phyloP scores from a whole-genome alignment of 1,140 invertebrate genomes.

The Rhagoletis pomonella region DNA sequence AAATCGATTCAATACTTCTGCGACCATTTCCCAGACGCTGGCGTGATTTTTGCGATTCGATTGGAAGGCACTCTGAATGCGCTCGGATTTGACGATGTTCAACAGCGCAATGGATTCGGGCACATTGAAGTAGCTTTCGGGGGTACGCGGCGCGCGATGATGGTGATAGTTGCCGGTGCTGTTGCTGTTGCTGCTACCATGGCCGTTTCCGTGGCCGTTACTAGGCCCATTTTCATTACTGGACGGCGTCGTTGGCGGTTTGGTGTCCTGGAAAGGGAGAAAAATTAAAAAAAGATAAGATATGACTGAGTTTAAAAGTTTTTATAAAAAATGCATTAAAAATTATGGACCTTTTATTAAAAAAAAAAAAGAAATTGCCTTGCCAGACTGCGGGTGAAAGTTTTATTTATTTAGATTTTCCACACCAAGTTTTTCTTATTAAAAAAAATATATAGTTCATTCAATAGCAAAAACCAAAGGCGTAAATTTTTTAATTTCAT shows the following conservation, averaged over 20 bases:
- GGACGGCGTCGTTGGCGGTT: conserved; percentile 59
- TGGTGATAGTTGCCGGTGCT: conserved; percentile 66
- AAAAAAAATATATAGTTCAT: too few relatives aligned
- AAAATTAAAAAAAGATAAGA: neutral
- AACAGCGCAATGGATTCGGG: conserved; percentile 71
- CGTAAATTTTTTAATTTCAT: too few relatives aligned
- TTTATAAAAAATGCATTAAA: neutral
- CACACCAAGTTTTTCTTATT: too few relatives aligned
- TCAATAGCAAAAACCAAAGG: too few relatives aligned
- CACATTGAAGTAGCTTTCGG: conserved; percentile 72
- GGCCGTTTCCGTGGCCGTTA: neutral
- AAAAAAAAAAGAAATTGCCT: too few relatives aligned
- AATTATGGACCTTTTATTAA: too few relatives aligned
- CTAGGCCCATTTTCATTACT: neutral
- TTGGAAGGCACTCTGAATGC: conserved; percentile 72
- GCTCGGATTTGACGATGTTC: conserved; percentile 72
- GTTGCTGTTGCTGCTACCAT: neutral
- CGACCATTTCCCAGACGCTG: conserved; percentile 73
- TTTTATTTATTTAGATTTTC: too few relatives aligned
- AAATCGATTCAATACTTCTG: conserved; percentile 71
- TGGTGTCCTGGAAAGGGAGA: conserved; percentile 64
- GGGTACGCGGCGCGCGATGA: conserved; percentile 71
- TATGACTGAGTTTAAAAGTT: neutral
- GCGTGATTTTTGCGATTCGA: conserved; percentile 73
- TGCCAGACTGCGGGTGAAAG: too few relatives aligned